These are phyloP conservation scores for Tragelaphus scriptus DNA, from an alignment of 2,113 vertebrate species.

Conservation along the genomic window DNA sequence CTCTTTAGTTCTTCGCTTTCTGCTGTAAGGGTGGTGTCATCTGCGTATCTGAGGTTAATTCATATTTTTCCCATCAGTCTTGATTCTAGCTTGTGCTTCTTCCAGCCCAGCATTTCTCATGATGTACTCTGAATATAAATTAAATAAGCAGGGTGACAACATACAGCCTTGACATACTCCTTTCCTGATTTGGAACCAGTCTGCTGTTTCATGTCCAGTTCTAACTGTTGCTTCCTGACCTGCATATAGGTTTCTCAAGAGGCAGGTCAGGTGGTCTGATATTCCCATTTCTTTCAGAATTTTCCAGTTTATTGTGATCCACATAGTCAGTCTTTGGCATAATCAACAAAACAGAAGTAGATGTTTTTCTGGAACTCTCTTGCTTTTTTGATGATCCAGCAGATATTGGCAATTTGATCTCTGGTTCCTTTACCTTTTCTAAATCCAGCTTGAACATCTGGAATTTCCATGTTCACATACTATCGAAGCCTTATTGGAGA, in stretches of 20 bases:
- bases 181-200: neutral
- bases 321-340: neutral
- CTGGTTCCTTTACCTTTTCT: neutral
- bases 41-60: too few species aligned
- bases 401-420: neutral
- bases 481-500: neutral
- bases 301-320: neutral
- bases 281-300: neutral
- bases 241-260: neutral
- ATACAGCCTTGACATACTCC: too few species aligned
- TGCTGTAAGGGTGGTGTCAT: too few species aligned
- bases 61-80: too few species aligned
- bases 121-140: too few species aligned
- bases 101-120: too few species aligned
- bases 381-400: too few species aligned
- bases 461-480: neutral
- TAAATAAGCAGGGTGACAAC: too few species aligned
- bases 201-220: neutral
- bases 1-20: too few species aligned
- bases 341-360: neutral
- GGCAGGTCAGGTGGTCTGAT: neutral
- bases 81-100: too few species aligned
- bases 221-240: neutral
- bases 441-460: neutral
- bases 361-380: neutral